Percentiles rank a stretch among this genome's conserved stretches.
Evolutionary conservation across 1,140 invertebrate species (phyloP).

Genomic region (Physella acuta): DNA sequence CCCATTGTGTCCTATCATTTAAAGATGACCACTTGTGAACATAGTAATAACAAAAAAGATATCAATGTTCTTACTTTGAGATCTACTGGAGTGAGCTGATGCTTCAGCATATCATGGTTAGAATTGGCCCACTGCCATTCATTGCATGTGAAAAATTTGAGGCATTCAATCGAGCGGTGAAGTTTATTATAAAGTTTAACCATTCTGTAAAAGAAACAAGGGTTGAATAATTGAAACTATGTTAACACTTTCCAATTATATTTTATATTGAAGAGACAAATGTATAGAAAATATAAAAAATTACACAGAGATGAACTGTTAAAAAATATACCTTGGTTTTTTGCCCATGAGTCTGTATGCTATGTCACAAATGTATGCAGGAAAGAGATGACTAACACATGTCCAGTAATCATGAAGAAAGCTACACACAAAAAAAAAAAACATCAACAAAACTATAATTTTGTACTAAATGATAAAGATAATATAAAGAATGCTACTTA

Average conservation of each 20-base stretch:
- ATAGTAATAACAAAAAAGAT: too few relatives aligned
- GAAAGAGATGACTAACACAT: conserved; percentile 58
- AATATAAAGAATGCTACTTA: conserved; percentile 54
- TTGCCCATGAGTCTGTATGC: conserved; percentile 54
- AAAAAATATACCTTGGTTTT: conserved; percentile 55
- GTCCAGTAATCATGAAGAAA: conserved; percentile 58
- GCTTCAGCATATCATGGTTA: conserved; percentile 49
- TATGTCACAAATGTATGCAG: conserved; percentile 58
- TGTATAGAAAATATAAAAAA: too few relatives aligned
- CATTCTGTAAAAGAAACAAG: conserved; percentile 43
- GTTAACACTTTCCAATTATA: too few relatives aligned
- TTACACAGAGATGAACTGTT: too few relatives aligned
- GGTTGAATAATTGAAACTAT: too few relatives aligned
- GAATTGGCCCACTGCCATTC: conserved; percentile 57
- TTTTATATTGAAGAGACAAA: too few relatives aligned
- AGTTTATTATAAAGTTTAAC: conserved; percentile 53
- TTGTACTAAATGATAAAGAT: conserved; percentile 36
- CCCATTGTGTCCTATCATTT: too few relatives aligned
- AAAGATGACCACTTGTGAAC: too few relatives aligned
- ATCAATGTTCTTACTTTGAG: conserved; percentile 52
- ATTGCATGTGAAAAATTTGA: conserved; percentile 52
- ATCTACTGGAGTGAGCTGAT: conserved; percentile 45
- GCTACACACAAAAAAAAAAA: conserved; percentile 33
- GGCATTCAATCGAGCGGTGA: conserved; percentile 44
- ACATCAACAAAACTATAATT: conserved; percentile 4